Evolutionary conservation across 2,797 vertebrate species (phyloP).

Genomic region (Coregonus ussuriensis): DNA sequence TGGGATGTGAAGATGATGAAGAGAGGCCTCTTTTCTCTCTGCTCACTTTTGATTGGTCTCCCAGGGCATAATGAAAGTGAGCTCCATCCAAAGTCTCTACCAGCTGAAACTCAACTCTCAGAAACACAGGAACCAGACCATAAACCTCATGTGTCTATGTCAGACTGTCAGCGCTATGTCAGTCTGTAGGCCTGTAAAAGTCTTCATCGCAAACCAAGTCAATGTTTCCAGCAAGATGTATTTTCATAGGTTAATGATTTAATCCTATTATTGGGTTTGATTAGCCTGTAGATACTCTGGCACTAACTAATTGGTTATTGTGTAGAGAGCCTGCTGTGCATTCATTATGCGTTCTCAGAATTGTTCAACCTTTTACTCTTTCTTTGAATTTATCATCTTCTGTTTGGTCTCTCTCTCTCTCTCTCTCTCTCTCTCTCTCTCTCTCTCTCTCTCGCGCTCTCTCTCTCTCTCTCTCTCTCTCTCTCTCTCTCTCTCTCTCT

Average conservation of each 20-base stretch:
- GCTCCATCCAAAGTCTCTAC: constrained; percentile 44
- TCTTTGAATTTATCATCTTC: constrained; percentile 4
- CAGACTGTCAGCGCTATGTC: neutral
- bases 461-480: constrained; percentile 39
- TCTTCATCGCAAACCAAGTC: neutral
- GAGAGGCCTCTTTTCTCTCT: constrained; percentile 13
- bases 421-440: constrained; percentile 19
- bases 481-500: constrained; percentile 15
- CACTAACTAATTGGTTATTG: constrained; percentile 1
- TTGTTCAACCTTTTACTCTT: neutral
- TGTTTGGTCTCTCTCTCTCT: constrained; percentile 16
- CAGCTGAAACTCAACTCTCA: neutral
- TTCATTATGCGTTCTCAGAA: neutral
- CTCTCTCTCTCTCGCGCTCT: constrained; percentile 5
- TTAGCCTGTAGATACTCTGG: neutral
- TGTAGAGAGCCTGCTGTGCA: neutral
- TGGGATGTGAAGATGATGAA: neutral
- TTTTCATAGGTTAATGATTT: neutral
- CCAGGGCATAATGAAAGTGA: constrained; percentile 49
- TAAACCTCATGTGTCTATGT: constrained; percentile 18
- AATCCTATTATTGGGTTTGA: neutral
- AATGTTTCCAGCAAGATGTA: neutral
- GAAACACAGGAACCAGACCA: constrained; percentile 2
- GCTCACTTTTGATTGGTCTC: constrained; percentile 48
- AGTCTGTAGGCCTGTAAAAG: neutral